Base-by-base conservation (phyloP, 2,888 invertebrate genomes). In the Drosophila limbata region DNA sequence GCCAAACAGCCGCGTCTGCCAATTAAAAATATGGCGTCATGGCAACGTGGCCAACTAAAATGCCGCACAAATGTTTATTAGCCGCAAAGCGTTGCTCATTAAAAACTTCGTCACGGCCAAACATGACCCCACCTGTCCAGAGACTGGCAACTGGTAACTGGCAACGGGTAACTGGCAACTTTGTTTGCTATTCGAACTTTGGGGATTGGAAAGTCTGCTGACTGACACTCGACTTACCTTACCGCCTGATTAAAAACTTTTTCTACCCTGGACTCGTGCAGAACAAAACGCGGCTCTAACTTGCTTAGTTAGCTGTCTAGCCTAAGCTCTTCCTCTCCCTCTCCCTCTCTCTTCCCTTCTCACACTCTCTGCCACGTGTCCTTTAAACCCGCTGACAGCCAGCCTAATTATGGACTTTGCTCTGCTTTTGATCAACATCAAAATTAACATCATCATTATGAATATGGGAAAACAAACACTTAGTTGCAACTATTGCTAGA, bases 11-110 rank as follows among this genome's bases (percentile, higher is more conserved):
- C 66, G 69, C 50, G 69, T 59, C 82, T 74, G 82, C 85, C 85
- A 85, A 85, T 85, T 85, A 89, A 89, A 84, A 89, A 75, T 52
- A 81, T 84, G 82, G 88, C 85, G 89, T 88, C 89, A 89, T 87
- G 87, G 77, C 69, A 77, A 84, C 81, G 88, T 82, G 85, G 87
- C 63, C 33, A 83, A 84, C 85, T 56, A 45, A 62, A 53, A 57
- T 42, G 63, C 51, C 47, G 67, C 69, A 87, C 79, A 75, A 89
- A 89, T 89, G 83, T 88, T 89, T 88, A 89, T 85, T 89, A 88
- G 89, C 85, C 89, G 85, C 85, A 88, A 85, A 85, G 82, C 73
- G 89, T 69, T 84, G 85, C 88, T 85, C 85, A 85, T 85, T 85
- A 85, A 84, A 84, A 85, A 89, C 85, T 85, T 89, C 77, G 78